Percentiles rank a stretch among this genome's conserved stretches.
phyloP scores from a whole-genome alignment of 2,888 invertebrate species.

The Taenaris catops region DNA sequence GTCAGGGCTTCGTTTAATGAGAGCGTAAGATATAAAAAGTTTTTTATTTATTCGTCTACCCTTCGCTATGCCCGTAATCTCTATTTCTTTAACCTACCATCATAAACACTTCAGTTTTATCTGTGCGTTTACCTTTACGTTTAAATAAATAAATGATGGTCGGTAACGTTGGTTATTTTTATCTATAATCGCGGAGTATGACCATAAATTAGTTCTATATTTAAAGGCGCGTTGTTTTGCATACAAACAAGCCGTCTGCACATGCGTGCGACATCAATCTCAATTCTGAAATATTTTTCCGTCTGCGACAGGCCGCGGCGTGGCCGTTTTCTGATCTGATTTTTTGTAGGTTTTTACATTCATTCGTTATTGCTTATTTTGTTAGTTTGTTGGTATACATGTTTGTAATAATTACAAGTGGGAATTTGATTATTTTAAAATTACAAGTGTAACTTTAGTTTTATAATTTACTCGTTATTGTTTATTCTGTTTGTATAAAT shows the following conservation, averaged over 20 bases:
- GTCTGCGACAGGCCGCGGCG: conserved; percentile 40
- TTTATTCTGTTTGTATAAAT: too few species aligned
- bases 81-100: conserved; percentile 31
- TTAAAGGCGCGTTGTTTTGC: conserved; percentile 73
- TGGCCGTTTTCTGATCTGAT: conserved; percentile 11
- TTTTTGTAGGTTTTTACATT: conserved; percentile 2
- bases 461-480: too few species aligned
- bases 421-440: too few species aligned
- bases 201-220: conserved; percentile 78
- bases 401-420: too few species aligned
- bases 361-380: too few species aligned
- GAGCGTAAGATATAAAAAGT: conserved; percentile 21
- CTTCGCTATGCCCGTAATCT: conserved; percentile 29
- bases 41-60: conserved; percentile 23
- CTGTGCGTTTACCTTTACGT: conserved; percentile 31
- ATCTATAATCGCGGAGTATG: conserved; percentile 76
- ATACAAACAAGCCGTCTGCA: conserved; percentile 74
- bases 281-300: conserved; percentile 77
- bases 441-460: too few species aligned
- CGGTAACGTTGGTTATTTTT: conserved; percentile 66
- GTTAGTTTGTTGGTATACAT: too few species aligned
- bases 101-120: conserved; percentile 36
- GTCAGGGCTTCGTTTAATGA: conserved; percentile 19
- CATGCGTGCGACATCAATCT: conserved; percentile 78
- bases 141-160: conserved; percentile 55